phyloP scores from a whole-genome alignment of 2,888 invertebrate species.

The Blomia tropicalis region DNA sequence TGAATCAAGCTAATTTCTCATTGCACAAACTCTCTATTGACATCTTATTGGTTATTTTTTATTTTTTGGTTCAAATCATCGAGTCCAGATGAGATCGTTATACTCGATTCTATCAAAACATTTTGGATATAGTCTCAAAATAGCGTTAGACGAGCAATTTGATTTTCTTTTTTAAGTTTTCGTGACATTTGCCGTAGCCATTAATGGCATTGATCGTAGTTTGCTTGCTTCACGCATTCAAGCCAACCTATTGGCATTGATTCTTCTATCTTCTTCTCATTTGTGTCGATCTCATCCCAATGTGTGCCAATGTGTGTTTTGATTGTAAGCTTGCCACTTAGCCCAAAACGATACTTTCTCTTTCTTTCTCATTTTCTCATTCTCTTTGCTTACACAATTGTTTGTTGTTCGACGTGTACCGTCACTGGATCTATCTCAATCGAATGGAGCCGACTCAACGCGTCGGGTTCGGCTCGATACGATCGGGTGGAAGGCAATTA shows the following conservation, averaged over 20 bases:
- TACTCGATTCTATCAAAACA: too few relatives aligned
- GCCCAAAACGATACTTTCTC: neutral
- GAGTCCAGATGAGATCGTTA: too few relatives aligned
- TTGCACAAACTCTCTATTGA: conserved; percentile 8
- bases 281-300: too few relatives aligned
- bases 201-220: neutral
- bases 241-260: too few relatives aligned
- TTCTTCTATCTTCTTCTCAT: too few relatives aligned
- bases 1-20: conserved; percentile 12
- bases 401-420: too few relatives aligned
- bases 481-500: neutral
- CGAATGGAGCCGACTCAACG: too few relatives aligned
- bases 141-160: conserved; percentile 11
- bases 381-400: neutral
- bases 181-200: neutral
- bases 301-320: neutral
- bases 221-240: too few relatives aligned
- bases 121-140: too few relatives aligned
- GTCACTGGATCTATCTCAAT: too few relatives aligned
- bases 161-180: neutral
- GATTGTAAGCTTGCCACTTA: too few relatives aligned
- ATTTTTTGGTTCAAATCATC: too few relatives aligned
- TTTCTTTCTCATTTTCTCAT: neutral
- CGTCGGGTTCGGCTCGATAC: neutral
- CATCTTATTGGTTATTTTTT: neutral